phyloP scores from a whole-genome alignment of 2,797 vertebrate genomes.

The Rhinophrynus dorsalis region DNA sequence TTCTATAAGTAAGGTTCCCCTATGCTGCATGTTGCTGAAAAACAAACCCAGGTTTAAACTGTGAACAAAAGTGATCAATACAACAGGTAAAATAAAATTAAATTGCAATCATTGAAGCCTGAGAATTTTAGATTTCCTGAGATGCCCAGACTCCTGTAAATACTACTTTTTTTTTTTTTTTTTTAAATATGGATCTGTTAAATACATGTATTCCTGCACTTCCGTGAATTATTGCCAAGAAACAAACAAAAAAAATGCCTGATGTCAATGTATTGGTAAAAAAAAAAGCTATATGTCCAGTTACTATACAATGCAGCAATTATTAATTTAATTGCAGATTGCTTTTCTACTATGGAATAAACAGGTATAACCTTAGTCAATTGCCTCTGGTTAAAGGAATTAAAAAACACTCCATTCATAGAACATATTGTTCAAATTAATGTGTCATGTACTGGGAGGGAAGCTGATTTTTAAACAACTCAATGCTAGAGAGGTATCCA shows the following conservation, averaged over 20 bases:
- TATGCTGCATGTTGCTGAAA: too few species aligned
- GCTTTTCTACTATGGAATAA: background rate
- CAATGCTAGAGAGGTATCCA: too few species aligned
- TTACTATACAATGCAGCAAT: background rate
- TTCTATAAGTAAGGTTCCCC: too few species aligned
- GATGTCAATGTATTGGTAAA: background rate
- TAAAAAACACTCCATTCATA: background rate
- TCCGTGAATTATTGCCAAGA: background rate
- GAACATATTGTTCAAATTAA: background rate
- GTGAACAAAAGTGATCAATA: background rate
- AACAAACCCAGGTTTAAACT: too few species aligned
- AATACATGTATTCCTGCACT: background rate
- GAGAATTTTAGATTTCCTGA: conserved; percentile 40
- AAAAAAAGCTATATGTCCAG: background rate
- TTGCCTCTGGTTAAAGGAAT: background rate
- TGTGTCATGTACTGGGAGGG: too few species aligned
- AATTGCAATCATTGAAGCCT: background rate
- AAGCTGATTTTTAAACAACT: too few species aligned
- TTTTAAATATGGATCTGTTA: background rate
- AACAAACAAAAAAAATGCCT: background rate
- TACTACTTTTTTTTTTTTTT: background rate
- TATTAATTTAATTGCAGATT: background rate
- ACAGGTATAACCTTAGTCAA: background rate
- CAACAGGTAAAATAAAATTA: too few species aligned
- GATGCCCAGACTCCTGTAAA: conserved; percentile 18